These are phyloP conservation scores for Camponotus fellah DNA, from an alignment of 2,888 invertebrate species.

Conservation along the genomic window DNA sequence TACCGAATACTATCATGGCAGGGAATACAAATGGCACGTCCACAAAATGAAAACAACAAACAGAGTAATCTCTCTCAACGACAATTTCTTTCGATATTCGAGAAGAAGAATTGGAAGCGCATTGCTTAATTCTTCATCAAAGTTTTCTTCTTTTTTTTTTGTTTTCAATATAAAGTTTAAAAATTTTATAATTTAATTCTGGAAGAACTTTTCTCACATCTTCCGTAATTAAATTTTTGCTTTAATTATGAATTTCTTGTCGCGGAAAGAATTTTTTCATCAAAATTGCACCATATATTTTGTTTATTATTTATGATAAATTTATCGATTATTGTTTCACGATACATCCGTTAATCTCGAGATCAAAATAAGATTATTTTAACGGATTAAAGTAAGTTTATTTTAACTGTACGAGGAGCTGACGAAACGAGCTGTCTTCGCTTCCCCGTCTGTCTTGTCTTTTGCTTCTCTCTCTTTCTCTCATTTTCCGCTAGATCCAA, in stretches of 20 bases:
- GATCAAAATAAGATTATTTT: too few relatives aligned
- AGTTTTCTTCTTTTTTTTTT: neutral
- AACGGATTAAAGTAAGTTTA: slow-evolving; percentile 71
- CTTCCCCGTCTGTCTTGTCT: slow-evolving; percentile 33
- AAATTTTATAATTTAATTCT: neutral
- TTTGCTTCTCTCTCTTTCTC: slow-evolving; percentile 46
- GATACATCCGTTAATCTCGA: slow-evolving; percentile 67
- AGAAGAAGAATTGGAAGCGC: neutral
- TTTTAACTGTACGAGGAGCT: slow-evolving; percentile 54
- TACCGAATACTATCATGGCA: slow-evolving; percentile 32
- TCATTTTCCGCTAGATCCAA: slow-evolving; percentile 46
- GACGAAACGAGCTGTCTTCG: slow-evolving; percentile 63
- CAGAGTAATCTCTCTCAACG: neutral
- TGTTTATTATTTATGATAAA: neutral
- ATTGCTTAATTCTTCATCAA: neutral
- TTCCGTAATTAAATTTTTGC: neutral
- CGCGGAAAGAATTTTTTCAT: neutral
- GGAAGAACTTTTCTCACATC: neutral
- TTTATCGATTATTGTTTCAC: slow-evolving; percentile 13
- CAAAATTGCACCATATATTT: neutral
- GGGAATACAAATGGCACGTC: slow-evolving; percentile 43
- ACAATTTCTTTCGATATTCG: slow-evolving; percentile 30
- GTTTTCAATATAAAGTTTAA: neutral
- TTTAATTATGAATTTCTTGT: too few relatives aligned
- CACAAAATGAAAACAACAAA: neutral